Conservation (phyloP, 1,140 invertebrate genomes). For the Lordiphosa stackelbergi region DNA sequence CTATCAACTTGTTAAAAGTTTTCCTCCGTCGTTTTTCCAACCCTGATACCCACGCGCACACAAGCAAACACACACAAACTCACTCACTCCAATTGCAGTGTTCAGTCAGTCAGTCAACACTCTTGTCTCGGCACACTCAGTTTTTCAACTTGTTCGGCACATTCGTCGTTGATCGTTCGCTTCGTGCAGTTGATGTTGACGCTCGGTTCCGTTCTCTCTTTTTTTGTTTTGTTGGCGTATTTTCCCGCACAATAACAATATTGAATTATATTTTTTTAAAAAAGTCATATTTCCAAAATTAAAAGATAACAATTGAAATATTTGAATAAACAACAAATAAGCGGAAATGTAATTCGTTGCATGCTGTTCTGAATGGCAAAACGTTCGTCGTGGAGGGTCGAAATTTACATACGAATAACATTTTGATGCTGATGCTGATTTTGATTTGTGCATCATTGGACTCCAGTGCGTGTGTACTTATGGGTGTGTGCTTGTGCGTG, state of each 20-base stretch:
- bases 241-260: slow-evolving; percentile 28
- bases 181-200: slow-evolving; percentile 50
- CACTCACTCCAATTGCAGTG: slow-evolving; percentile 35
- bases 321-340: slow-evolving; percentile 11
- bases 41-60: slow-evolving; percentile 16
- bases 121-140: slow-evolving; percentile 23
- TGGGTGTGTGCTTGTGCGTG: slow-evolving; percentile 34
- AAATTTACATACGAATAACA: slow-evolving; percentile 50
- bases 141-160: slow-evolving; percentile 42
- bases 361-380: neutral
- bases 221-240: slow-evolving; percentile 31
- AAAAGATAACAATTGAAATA: slow-evolving; percentile 29
- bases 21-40: neutral
- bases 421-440: slow-evolving; percentile 65
- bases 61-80: slow-evolving; percentile 6
- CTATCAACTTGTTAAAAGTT: neutral
- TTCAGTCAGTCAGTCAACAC: slow-evolving; percentile 23
- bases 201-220: slow-evolving; percentile 8
- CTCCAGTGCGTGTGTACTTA: neutral
- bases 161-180: slow-evolving; percentile 63
- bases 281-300: slow-evolving; percentile 29
- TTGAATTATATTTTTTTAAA: slow-evolving; percentile 13
- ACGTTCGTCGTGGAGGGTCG: slow-evolving; percentile 57
- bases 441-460: slow-evolving; percentile 25
- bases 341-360: slow-evolving; percentile 28